phyloP scores from a whole-genome alignment of 2,888 invertebrate species.

The Hesperia comma region DNA sequence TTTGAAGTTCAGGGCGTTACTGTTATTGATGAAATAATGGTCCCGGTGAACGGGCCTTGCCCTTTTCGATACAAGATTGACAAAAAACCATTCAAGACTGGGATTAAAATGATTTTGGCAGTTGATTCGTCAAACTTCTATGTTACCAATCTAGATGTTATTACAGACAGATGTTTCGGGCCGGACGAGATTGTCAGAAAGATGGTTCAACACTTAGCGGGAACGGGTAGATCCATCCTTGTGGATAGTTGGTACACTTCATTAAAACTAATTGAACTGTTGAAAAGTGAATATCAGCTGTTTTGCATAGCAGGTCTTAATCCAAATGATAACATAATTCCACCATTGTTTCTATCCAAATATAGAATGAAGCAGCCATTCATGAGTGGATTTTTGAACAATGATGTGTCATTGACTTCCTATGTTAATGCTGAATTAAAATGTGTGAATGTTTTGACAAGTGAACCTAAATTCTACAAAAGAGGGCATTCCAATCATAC shows the following conservation, averaged over 20 bases:
- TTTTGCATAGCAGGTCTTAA: slow-evolving; percentile 64
- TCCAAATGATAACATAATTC: slow-evolving; percentile 64
- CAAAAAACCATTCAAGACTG: slow-evolving; percentile 65
- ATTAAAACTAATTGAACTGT: slow-evolving; percentile 54
- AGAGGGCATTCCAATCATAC: slow-evolving; percentile 56
- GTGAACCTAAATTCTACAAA: slow-evolving; percentile 68
- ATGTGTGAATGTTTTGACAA: slow-evolving; percentile 66
- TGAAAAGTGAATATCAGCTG: slow-evolving; percentile 62
- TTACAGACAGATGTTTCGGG: slow-evolving; percentile 66
- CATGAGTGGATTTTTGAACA: slow-evolving; percentile 66
- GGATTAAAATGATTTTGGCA: slow-evolving; percentile 71
- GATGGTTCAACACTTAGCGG: slow-evolving; percentile 67
- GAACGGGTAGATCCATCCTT: slow-evolving; percentile 62
- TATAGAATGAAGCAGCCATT: slow-evolving; percentile 60
- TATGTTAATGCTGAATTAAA: slow-evolving; percentile 63
- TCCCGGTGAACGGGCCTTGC: slow-evolving; percentile 74
- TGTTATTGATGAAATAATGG: slow-evolving; percentile 74
- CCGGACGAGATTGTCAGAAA: slow-evolving; percentile 65
- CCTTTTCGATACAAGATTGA: slow-evolving; percentile 72
- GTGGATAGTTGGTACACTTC: slow-evolving; percentile 75
- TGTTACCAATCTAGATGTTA: slow-evolving; percentile 71
- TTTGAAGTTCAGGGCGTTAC: slow-evolving; percentile 61
- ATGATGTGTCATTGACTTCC: slow-evolving; percentile 63
- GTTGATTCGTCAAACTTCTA: slow-evolving; percentile 74
- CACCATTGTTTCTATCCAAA: slow-evolving; percentile 65